phyloP scores from a whole-genome alignment of 2,113 vertebrate species.

The Micromys minutus region DNA sequence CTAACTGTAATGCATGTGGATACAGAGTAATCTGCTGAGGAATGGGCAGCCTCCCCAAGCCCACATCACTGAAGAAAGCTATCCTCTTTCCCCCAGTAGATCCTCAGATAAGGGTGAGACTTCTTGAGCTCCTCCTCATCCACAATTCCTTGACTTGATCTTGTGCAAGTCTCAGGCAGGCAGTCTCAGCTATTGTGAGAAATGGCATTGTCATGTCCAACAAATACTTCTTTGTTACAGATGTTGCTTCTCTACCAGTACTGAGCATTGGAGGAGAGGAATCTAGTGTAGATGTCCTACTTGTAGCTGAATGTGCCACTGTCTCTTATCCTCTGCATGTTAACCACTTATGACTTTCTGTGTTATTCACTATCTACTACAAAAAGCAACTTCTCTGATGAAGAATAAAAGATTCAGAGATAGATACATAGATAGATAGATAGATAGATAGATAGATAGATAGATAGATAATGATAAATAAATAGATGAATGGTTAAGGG shows the following conservation, averaged over 20 bases:
- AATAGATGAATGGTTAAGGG: too few relatives aligned
- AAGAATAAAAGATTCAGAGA: not conserved
- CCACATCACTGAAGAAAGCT: not conserved
- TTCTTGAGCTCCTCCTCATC: not conserved
- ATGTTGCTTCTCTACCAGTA: not conserved
- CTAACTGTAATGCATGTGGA: not conserved
- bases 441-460: too few relatives aligned
- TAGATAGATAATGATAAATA: not conserved
- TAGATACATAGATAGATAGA: too few relatives aligned
- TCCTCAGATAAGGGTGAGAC: not conserved
- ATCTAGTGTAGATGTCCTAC: not conserved
- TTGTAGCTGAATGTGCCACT: not conserved
- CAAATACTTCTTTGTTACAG: not conserved
- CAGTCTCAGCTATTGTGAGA: not conserved
- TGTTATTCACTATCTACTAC: not conserved
- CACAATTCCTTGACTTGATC: not conserved
- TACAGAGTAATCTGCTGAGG: not conserved
- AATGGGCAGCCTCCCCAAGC: not conserved
- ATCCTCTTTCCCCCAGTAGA: not conserved
- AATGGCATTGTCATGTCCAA: not conserved
- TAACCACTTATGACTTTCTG: not conserved
- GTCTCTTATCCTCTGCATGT: not conserved
- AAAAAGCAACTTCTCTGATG: not conserved
- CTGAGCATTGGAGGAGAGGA: not conserved
- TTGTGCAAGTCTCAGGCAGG: not conserved